phyloP scores from a whole-genome alignment of 2,113 vertebrate genomes.

The Prochilodus magdalenae region DNA sequence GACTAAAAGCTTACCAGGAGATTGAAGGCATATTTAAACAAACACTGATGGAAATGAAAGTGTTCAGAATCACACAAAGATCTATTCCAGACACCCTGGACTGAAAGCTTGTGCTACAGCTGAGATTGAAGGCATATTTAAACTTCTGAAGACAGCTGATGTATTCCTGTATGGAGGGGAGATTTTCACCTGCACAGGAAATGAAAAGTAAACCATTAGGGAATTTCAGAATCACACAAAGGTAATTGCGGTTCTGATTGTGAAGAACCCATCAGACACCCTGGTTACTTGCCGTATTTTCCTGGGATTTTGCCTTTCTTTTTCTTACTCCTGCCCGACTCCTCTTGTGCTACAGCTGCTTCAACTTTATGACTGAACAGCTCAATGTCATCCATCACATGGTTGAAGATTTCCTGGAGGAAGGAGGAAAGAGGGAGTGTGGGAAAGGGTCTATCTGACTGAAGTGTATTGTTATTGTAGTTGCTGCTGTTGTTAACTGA shows the following conservation, averaged over 20 bases:
- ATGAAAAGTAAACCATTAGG: constrained; percentile 10
- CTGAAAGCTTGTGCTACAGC: constrained; percentile 76
- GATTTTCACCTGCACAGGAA: constrained; percentile 24
- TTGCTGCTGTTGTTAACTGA: constrained; percentile 52
- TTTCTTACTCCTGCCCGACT: constrained; percentile 63
- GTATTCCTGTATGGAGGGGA: constrained; percentile 68
- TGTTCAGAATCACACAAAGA: too few relatives aligned
- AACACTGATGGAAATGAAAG: not conserved
- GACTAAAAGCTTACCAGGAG: constrained; percentile 77
- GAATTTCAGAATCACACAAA: not conserved
- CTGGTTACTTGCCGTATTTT: constrained; percentile 52
- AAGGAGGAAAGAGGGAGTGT: not conserved
- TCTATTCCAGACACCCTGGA: not conserved
- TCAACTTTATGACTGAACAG: constrained; percentile 71
- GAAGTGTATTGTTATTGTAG: too few relatives aligned
- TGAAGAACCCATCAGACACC: not conserved
- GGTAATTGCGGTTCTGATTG: too few relatives aligned
- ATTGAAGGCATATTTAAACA: constrained; percentile 86
- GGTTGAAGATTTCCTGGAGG: constrained; percentile 86
- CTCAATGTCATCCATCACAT: constrained; percentile 82
- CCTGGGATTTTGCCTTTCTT: constrained; percentile 67
- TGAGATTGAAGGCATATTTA: constrained; percentile 88
- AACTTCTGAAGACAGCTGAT: constrained; percentile 83
- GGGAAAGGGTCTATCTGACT: too few relatives aligned
- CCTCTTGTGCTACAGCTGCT: not conserved